Percentiles rank a stretch among this genome's conserved stretches.
These are phyloP conservation scores for Elephas maximus DNA, from an alignment of 2,113 vertebrate genomes.

Conservation along the genomic window DNA sequence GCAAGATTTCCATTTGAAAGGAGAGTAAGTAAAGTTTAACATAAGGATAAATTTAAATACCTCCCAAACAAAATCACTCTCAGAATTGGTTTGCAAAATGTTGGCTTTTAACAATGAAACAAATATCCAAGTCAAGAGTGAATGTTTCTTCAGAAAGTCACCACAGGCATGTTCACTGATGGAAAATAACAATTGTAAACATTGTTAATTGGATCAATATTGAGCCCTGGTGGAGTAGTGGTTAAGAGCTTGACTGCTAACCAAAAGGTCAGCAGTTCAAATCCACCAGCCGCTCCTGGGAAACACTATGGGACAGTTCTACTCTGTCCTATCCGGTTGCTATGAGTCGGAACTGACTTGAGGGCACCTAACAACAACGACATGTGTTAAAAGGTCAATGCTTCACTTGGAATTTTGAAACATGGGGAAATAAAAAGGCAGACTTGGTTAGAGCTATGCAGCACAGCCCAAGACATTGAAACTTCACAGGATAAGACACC, in stretches of 20 bases:
- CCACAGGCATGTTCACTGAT: not conserved
- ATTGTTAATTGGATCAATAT: not conserved
- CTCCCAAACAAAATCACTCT: not conserved
- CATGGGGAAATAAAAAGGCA: not conserved
- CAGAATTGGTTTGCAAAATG: not conserved
- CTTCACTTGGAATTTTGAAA: not conserved
- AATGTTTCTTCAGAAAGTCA: not conserved
- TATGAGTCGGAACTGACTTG: too few relatives aligned
- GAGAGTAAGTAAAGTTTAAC: not conserved
- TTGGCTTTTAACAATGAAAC: conserved; percentile 1
- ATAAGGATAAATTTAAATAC: not conserved
- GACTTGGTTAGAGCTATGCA: not conserved
- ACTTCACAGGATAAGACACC: not conserved
- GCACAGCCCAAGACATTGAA: not conserved
- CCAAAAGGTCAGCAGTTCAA: too few relatives aligned
- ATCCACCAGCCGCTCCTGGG: too few relatives aligned
- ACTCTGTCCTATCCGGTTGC: too few relatives aligned
- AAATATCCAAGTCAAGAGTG: not conserved
- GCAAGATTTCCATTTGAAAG: not conserved
- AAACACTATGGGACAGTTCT: too few relatives aligned
- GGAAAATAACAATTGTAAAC: not conserved
- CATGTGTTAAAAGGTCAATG: not conserved
- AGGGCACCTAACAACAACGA: too few relatives aligned
- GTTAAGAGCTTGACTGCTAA: too few relatives aligned
- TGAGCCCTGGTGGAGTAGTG: too few relatives aligned